Conservation (phyloP, 2,888 invertebrate genomes). For the Temnothorax unifasciatus region DNA sequence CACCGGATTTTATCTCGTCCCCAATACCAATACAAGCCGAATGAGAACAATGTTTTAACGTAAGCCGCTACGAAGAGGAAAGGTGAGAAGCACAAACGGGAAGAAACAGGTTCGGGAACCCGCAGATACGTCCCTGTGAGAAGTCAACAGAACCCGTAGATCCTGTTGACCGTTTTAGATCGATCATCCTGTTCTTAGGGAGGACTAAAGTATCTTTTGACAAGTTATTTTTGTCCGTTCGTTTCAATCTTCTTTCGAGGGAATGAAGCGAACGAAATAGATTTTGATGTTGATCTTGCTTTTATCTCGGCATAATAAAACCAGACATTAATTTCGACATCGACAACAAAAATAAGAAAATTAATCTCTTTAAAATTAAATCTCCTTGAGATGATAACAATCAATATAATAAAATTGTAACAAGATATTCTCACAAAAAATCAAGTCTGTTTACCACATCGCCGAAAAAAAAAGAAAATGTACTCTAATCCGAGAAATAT, state of each 20-base stretch:
- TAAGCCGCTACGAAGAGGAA: slow-evolving; percentile 25
- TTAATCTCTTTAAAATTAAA: background rate
- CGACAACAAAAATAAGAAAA: background rate
- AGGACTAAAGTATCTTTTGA: slow-evolving; percentile 68
- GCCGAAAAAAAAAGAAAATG: background rate
- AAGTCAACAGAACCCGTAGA: slow-evolving; percentile 50
- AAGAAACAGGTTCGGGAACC: slow-evolving; percentile 50
- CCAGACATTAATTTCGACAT: background rate
- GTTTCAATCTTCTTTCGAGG: slow-evolving; percentile 65
- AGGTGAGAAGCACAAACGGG: slow-evolving; percentile 41
- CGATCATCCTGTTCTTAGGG: slow-evolving; percentile 70
- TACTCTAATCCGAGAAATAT: background rate
- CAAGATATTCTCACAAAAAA: background rate
- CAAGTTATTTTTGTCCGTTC: slow-evolving; percentile 72
- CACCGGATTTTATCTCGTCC: slow-evolving; percentile 74
- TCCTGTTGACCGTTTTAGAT: slow-evolving; percentile 66
- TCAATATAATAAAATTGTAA: background rate
- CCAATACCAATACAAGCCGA: slow-evolving; percentile 66
- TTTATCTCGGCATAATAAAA: slow-evolving; percentile 1
- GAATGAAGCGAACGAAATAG: slow-evolving; percentile 19
- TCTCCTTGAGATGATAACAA: background rate
- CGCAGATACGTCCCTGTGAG: slow-evolving; percentile 12
- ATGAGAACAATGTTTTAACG: slow-evolving; percentile 63
- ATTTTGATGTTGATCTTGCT: slow-evolving; percentile 7
- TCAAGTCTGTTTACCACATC: background rate